Base-by-base conservation (phyloP, 2,888 invertebrate genomes). In the Erannis defoliaria region DNA sequence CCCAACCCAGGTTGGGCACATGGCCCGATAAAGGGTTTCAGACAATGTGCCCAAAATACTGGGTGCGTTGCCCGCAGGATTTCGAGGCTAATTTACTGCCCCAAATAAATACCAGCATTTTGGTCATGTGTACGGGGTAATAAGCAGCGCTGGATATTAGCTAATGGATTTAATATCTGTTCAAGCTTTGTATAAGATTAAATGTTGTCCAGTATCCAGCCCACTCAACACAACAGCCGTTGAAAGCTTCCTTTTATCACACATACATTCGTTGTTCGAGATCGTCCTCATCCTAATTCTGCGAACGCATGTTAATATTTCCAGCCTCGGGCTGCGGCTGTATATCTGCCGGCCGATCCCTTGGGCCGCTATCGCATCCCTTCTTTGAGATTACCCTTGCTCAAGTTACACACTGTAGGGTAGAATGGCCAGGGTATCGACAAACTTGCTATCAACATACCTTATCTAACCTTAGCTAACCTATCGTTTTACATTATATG, bases 371-470 rank as follows among this genome's bases (percentile, higher is more conserved):
- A 82, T 82, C 82, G 74, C 79, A 79, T 75, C 82, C 82, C 84
- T 83, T 81, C 76, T 76, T 77, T 72, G 76, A 82, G 82, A 85
- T 85, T 84, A 82, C 80, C 79, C 80, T 75, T 71, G 67, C 68
- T 65, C 43, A 26, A 19, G 21, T 50, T 18, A 76, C 68, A 71
- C 46, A 79, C 72, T 2, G 74, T 0, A 0, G 5, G n/a, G 0
- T 21, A 49, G 58, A 18, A 61, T 21, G n/a, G 49, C 0, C n/a
- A 69, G 21, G 66, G 45, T 49, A 53, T 55, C 55, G 38, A 46
- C 31, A 14, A 38, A 57, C 42, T 21, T n/a, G 18, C n/a, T n/a
- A n/a, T n/a, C 10, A 8, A 5, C 23, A 14, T 26, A 3, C 26
- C 5, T 26, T 26, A 26, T 26, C 0, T 26, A 26, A 8, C 5